These are phyloP conservation scores for Pagrus major DNA, from an alignment of 2,113 vertebrate genomes.

Conservation along the genomic window DNA sequence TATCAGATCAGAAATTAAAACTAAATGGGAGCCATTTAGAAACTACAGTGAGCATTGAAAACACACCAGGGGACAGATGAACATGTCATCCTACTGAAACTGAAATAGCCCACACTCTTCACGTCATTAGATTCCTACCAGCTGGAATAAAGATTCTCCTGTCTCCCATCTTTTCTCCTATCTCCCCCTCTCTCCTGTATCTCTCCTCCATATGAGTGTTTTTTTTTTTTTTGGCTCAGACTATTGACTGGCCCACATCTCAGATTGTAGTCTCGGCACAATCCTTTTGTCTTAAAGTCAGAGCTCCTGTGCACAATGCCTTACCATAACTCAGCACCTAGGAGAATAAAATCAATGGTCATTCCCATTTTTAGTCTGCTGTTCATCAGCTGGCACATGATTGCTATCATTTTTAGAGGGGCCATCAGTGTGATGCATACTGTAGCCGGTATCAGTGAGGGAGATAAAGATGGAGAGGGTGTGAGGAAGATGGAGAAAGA, in stretches of 20 bases:
- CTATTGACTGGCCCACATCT: slow-evolving; percentile 76
- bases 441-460: slow-evolving; percentile 59
- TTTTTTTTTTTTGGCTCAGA: slow-evolving; percentile 24
- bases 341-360: slow-evolving; percentile 73
- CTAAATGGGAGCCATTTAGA: slow-evolving; percentile 13
- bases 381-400: slow-evolving; percentile 68
- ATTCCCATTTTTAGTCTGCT: slow-evolving; percentile 62
- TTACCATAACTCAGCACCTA: slow-evolving; percentile 66
- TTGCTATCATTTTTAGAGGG: slow-evolving; percentile 73
- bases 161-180: not conserved
- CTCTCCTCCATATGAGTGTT: slow-evolving; percentile 35
- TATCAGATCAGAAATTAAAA: slow-evolving; percentile 4
- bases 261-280: slow-evolving; percentile 43
- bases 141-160: not conserved
- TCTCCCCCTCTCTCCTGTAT: not conserved
- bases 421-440: slow-evolving; percentile 63
- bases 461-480: slow-evolving; percentile 59
- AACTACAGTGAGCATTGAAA: not conserved
- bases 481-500: slow-evolving; percentile 18
- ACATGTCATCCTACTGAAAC: slow-evolving; percentile 9
- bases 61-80: slow-evolving; percentile 25
- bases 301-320: slow-evolving; percentile 57
- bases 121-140: not conserved
- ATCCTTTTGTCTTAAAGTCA: slow-evolving; percentile 70
- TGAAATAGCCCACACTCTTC: slow-evolving; percentile 13